Base-by-base conservation (phyloP, 2,797 vertebrate genomes). In the Myotis pilosus region DNA sequence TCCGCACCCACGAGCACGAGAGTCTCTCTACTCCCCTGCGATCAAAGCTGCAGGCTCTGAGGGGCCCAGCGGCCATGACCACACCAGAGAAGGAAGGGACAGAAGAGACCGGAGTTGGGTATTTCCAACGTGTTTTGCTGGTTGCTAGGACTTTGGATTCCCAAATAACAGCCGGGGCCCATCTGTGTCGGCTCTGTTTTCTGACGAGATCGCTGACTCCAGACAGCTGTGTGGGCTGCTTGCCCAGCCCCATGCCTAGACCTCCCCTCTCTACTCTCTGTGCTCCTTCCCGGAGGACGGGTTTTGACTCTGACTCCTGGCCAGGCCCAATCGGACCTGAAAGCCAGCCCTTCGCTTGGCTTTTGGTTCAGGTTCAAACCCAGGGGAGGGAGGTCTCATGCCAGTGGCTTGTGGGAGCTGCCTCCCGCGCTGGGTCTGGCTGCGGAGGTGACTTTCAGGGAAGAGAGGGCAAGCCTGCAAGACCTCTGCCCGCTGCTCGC, bases 101-200 rank as follows among this genome's bases (percentile, higher is more conserved):
- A 66, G 28, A 75, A 4, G 76, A 86, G 92, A 93, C 87, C 64
- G 36, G 92, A 82, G 87, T 72, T 95, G 94, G 90, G 92, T 96
- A 90, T 95, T 62, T 64, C 69, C 66, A 33, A 95, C 95, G 95
- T 97, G 91, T 96, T 97, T 95, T 96, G 95, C 74, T 96, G 96
- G 97, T 98, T 98, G 98, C 95, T 97, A 97, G 91, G 97, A 97
- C 95, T 97, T 97, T 96, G 97, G 97, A 98, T 98, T 98, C 96
- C 91, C 94, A 98, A 98, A 98, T 97, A 98, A 97, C 95, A 94
- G 97, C 97, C 94, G 91, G 95, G 87, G 94, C 84, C 97, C 97
- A 97, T 96, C 97, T 7, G 47, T 75, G 75, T 91, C 57, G 51
- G 8, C 94, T 96, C 95, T 95, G 97, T 25, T 97, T 96, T 94